Percentiles rank a stretch among this genome's conserved stretches.
Conservation (phyloP, 2,888 invertebrate genomes). For the Eristalis arbustorum region DNA sequence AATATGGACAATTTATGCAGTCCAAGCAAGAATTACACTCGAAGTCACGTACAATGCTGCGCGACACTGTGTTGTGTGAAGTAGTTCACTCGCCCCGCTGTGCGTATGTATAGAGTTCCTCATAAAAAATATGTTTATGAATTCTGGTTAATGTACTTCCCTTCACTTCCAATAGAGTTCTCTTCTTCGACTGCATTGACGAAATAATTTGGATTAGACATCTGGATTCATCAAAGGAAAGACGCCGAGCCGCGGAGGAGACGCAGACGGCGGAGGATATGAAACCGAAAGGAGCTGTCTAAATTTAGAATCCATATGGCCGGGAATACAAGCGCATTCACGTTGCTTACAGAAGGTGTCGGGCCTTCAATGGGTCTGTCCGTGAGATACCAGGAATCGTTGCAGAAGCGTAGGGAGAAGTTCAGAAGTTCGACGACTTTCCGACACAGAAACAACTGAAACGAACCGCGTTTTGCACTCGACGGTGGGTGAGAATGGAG, state of each 20-base stretch:
- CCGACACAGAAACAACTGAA: constrained; percentile 31
- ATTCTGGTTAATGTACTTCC: not conserved
- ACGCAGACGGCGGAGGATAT: too few relatives aligned
- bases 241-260: too few relatives aligned
- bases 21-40: constrained; percentile 2
- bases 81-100: not conserved
- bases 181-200: too few relatives aligned
- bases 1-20: constrained; percentile 7
- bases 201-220: not conserved
- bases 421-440: constrained; percentile 54
- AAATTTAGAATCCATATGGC: not conserved
- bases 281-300: not conserved
- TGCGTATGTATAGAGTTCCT: not conserved
- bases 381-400: not conserved
- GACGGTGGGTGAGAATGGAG: not conserved
- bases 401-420: not conserved
- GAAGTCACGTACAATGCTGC: constrained; percentile 17
- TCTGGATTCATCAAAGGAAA: not conserved
- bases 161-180: not conserved
- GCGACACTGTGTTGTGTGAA: not conserved
- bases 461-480: constrained; percentile 37
- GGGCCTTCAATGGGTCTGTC: not conserved
- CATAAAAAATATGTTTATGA: constrained; percentile 14
- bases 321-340: not conserved
- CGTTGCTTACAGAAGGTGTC: not conserved